phyloP scores from a whole-genome alignment of 2,888 invertebrate genomes.

The Choristoneura rosaceana region DNA sequence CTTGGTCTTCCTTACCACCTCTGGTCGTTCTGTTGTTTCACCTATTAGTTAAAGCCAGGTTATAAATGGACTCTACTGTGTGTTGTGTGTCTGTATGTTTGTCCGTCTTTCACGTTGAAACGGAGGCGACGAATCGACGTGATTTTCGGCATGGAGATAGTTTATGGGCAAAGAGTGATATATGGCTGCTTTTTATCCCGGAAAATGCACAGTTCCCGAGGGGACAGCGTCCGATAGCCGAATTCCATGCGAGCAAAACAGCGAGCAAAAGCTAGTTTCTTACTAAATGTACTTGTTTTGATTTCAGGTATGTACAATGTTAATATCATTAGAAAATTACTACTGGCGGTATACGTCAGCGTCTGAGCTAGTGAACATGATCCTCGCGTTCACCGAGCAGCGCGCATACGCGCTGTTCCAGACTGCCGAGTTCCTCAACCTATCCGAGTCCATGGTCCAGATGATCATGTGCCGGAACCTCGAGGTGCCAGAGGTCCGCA shows the following conservation, averaged over 20 bases:
- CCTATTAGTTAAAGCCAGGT: neutral
- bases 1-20: neutral
- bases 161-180: too few species aligned
- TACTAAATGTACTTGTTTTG: neutral
- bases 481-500: constrained; percentile 94
- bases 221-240: too few species aligned
- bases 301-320: constrained; percentile 93
- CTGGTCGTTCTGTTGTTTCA: too few species aligned
- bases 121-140: too few species aligned
- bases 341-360: constrained; percentile 98
- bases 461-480: constrained; percentile 97
- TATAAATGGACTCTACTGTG: too few species aligned
- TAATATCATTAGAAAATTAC: constrained; percentile 96
- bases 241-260: too few species aligned
- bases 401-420: constrained; percentile 94
- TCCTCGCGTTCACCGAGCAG: constrained; percentile 95
- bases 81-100: too few species aligned
- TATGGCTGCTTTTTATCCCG: too few species aligned
- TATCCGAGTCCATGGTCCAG: constrained; percentile 97
- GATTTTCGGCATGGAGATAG: too few species aligned
- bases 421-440: constrained; percentile 92
- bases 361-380: constrained; percentile 97
- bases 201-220: too few species aligned
- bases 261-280: too few species aligned
- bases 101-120: too few species aligned